These are phyloP conservation scores for Chloropsis cyanopogon DNA, from an alignment of 2,113 vertebrate species.

Conservation along the genomic window DNA sequence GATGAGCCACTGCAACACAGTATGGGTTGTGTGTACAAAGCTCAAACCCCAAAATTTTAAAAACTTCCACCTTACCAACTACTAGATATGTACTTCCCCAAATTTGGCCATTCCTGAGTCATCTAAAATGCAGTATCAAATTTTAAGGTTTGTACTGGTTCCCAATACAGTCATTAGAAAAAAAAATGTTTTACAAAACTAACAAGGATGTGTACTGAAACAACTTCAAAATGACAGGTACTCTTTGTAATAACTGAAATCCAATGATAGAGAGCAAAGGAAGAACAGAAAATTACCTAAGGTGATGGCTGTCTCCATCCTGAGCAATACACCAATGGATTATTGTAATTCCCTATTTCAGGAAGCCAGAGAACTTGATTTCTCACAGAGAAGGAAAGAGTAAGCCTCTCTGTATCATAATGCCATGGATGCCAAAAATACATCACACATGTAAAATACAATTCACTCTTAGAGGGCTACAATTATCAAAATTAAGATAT, in stretches of 20 bases:
- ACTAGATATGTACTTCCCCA: background rate
- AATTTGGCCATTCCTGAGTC: background rate
- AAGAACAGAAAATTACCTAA: background rate
- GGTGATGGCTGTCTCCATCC: background rate
- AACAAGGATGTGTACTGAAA: background rate
- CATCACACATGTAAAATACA: background rate
- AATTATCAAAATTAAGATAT: background rate
- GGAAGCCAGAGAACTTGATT: background rate
- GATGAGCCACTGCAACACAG: background rate
- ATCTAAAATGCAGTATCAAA: background rate
- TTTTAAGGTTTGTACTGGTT: background rate
- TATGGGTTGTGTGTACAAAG: background rate
- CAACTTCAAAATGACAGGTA: background rate
- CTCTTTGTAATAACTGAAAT: background rate
- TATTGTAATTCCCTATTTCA: background rate
- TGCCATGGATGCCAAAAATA: background rate
- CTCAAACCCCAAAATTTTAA: background rate
- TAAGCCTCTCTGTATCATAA: background rate
- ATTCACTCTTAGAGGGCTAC: background rate
- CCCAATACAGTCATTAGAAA: background rate
- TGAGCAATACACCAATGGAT: background rate
- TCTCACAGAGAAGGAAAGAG: background rate
- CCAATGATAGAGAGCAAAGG: background rate
- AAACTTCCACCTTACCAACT: background rate
- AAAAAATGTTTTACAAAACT: background rate